Percentiles rank a stretch among this genome's conserved stretches.
phyloP scores from a whole-genome alignment of 2,888 invertebrate species.

The Tricholauxania praeusta region DNA sequence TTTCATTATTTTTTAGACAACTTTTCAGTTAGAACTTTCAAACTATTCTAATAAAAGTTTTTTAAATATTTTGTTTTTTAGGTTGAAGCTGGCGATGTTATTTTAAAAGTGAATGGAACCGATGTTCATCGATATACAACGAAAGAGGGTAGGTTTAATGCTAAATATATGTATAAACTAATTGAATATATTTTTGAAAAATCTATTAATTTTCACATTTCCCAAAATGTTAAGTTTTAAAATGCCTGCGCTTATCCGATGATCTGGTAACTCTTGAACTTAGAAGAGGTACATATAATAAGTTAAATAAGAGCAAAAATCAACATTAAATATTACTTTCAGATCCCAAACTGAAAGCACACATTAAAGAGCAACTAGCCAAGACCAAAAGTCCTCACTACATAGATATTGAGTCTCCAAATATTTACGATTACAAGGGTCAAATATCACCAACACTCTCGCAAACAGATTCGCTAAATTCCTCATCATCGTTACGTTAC shows the following conservation, averaged over 20 bases:
- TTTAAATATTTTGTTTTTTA: slow-evolving; percentile 64
- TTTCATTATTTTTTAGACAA: slow-evolving; percentile 9
- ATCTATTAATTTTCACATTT: not conserved
- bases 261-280: slow-evolving; percentile 92
- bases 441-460: slow-evolving; percentile 42
- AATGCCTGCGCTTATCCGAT: slow-evolving; percentile 91
- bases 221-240: slow-evolving; percentile 79
- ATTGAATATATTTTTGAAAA: not conserved
- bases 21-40: not conserved
- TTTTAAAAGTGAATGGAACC: slow-evolving; percentile 93
- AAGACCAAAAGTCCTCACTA: slow-evolving; percentile 70
- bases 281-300: slow-evolving; percentile 81
- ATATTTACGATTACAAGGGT: slow-evolving; percentile 67
- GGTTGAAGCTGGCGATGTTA: slow-evolving; percentile 95
- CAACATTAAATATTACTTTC: slow-evolving; percentile 43
- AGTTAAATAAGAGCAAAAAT: not conserved
- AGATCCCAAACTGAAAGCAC: slow-evolving; percentile 91
- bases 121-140: slow-evolving; percentile 93
- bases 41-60: not conserved
- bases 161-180: not conserved
- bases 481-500: slow-evolving; percentile 54
- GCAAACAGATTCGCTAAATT: slow-evolving; percentile 42
- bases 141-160: slow-evolving; percentile 80
- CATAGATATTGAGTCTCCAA: slow-evolving; percentile 70
- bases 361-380: slow-evolving; percentile 78